Conservation (phyloP, 1,140 invertebrate species). For the Megathymus violae region DNA sequence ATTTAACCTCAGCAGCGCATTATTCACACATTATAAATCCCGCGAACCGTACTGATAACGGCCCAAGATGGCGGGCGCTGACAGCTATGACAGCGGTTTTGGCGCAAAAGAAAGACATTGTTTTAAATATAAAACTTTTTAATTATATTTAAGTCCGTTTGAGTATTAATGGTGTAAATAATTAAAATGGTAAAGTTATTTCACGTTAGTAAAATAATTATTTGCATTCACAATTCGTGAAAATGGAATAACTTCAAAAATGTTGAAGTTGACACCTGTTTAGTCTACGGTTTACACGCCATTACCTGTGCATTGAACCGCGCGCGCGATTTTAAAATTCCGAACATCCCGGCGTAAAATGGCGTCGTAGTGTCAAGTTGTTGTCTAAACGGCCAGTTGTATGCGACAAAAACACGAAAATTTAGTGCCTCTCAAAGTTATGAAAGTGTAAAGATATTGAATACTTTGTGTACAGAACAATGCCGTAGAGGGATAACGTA, state of each 20-base stretch:
- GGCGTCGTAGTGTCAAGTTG: conserved; percentile 55
- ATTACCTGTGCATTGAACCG: conserved; percentile 61
- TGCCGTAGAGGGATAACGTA: not conserved
- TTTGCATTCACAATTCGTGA: too few species aligned
- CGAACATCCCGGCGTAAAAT: conserved; percentile 59
- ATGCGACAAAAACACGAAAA: conserved; percentile 32
- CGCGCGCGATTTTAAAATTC: conserved; percentile 64
- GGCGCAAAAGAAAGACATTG: conserved; percentile 46
- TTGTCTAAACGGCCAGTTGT: conserved; percentile 50
- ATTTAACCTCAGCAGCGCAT: conserved; percentile 69
- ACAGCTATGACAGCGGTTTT: conserved; percentile 64
- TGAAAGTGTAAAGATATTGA: conserved; percentile 33
- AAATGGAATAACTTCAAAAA: conserved; percentile 31
- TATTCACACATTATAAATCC: conserved; percentile 80
- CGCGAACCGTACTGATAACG: conserved; percentile 67
- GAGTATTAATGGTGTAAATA: too few species aligned
- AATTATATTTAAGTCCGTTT: too few species aligned
- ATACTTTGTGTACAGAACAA: conserved; percentile 19
- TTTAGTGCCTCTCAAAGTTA: conserved; percentile 33
- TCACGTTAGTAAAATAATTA: too few species aligned
- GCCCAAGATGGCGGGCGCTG: conserved; percentile 62
- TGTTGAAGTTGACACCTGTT: conserved; percentile 54
- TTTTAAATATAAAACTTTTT: conserved; percentile 34
- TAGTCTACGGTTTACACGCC: conserved; percentile 71
- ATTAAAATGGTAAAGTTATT: too few species aligned